Evolutionary conservation across 2,113 vertebrate species (phyloP), one percentile per base, ranked within the genome.

Genomic region (Phalacrocorax carbo): DNA sequence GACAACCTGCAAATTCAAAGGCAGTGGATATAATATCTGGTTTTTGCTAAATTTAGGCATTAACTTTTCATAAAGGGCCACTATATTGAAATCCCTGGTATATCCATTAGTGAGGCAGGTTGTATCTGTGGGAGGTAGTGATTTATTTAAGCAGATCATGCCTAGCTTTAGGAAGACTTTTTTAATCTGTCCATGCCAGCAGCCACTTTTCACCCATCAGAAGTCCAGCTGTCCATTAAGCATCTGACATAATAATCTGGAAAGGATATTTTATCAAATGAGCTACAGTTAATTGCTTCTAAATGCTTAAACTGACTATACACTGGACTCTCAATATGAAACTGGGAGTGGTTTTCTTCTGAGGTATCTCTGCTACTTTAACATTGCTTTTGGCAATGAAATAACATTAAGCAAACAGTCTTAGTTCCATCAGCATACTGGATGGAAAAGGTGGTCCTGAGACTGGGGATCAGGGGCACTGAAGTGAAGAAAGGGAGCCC

Each of bases 261-360:
- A 89, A 95, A 87, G 32, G n/a, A 58, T 90, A 80, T 93, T 94
- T 94, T 94, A 65, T 72, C 61, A 84, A 93, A 91, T 85, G 57
- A 92, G 79, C 36, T 58, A 22, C 22, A 62, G 36, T 62, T 95
- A 89, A 87, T 66, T 94, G 77, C 54, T 87, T 94, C 62, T 87
- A 87, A 90, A 77, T 88, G 75, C 75, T 73, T 82, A 42, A 84
- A 85, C 12, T 85, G 52, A 52, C 72, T 76, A 26, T 54, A 82
- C 12, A 29, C 44, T n/a, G 38, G 70, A 72, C 13, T 90, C 30
- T 19, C 68, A 26, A 62, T 86, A 11, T 16, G 60, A 38, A 61
- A 65, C 21, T 21, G n/a, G 12, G 14, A 61, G 17, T 60, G 26
- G 34, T 79, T 94, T 86, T 76, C 32, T 91, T 91, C 44, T 64